Percentiles rank a stretch among this genome's conserved stretches.
These are phyloP conservation scores for Galleria mellonella DNA, from an alignment of 1,140 invertebrate species.

Conservation along the genomic window DNA sequence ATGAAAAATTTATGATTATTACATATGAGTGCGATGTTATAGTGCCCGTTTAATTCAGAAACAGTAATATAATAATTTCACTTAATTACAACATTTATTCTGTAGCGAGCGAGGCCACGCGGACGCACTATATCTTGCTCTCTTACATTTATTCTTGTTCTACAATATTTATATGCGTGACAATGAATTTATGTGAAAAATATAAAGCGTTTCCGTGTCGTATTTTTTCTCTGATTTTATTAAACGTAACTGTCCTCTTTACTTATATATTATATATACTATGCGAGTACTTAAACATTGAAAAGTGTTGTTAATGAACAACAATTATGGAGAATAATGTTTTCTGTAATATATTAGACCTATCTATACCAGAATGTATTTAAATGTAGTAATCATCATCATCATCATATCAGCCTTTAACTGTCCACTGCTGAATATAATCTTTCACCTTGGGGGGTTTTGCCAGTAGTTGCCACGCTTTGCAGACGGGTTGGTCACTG, in stretches of 20 bases:
- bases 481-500: too few species aligned
- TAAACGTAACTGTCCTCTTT: constrained; percentile 3
- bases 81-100: constrained; percentile 69
- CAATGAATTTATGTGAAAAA: constrained; percentile 41
- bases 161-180: constrained; percentile 23
- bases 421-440: too few species aligned
- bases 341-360: too few species aligned
- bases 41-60: constrained; percentile 61
- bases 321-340: too few species aligned
- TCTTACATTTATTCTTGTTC: constrained; percentile 31
- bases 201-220: constrained; percentile 38
- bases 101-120: constrained; percentile 33
- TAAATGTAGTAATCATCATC: too few species aligned
- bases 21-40: constrained; percentile 50
- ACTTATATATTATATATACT: constrained; percentile 5
- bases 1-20: constrained; percentile 27
- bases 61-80: constrained; percentile 71
- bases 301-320: not conserved
- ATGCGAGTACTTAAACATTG: not conserved
- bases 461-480: too few species aligned
- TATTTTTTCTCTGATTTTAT: not conserved
- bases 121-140: constrained; percentile 32
- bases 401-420: too few species aligned
- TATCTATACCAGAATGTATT: too few species aligned
- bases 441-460: too few species aligned